These are phyloP conservation scores for Rhogogaster chlorosoma DNA, from an alignment of 2,888 invertebrate species.

Conservation along the genomic window DNA sequence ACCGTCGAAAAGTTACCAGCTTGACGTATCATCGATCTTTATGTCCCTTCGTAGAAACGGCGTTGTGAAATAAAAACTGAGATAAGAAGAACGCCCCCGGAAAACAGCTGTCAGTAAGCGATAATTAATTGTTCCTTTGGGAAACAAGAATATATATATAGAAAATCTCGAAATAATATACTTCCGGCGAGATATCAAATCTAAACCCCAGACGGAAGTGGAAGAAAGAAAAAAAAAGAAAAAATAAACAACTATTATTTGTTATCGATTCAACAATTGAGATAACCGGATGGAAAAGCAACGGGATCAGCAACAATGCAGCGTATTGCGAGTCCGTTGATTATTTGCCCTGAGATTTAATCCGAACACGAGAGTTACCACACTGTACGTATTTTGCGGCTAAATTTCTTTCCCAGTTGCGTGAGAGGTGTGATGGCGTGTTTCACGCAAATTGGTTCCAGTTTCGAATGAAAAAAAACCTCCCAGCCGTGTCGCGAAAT, in stretches of 20 bases:
- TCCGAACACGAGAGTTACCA: constrained; percentile 1
- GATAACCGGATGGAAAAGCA: background rate
- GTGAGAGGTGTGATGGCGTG: background rate
- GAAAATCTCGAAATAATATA: background rate
- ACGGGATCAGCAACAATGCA: background rate
- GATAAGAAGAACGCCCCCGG: background rate
- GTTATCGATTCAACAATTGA: background rate
- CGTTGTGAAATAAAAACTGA: background rate
- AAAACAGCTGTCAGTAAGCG: constrained; percentile 17
- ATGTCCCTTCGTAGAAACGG: background rate
- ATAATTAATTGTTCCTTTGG: constrained; percentile 22
- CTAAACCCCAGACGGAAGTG: background rate
- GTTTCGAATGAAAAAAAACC: background rate
- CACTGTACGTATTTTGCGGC: background rate
- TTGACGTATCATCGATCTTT: constrained; percentile 14
- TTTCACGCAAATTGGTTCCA: constrained; percentile 18
- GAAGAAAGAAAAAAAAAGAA: background rate
- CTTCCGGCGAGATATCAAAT: background rate
- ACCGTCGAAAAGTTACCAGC: background rate
- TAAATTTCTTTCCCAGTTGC: background rate
- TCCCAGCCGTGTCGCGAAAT: background rate
- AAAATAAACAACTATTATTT: background rate
- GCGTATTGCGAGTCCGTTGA: background rate
- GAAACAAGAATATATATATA: background rate
- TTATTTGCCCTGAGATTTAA: background rate